Evolutionary conservation across 2,888 invertebrate genomes (phyloP), one percentile per base, ranked within the genome.

Genomic region (Hymenopus coronatus): DNA sequence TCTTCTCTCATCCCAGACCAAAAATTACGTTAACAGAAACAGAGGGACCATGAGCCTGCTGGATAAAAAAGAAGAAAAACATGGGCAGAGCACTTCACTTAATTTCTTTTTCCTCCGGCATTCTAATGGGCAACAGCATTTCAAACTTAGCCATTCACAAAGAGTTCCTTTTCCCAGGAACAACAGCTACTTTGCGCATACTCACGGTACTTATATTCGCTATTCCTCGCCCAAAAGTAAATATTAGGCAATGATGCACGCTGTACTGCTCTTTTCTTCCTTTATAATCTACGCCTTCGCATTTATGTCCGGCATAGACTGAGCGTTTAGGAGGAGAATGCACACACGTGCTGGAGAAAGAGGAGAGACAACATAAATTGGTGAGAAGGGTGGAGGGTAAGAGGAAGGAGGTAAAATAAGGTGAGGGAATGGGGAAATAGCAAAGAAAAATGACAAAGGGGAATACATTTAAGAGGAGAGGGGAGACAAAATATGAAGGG

Each of bases 391-490:
- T n/a, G 46, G 15, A 15, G 54, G 20, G 20, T 20, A 70, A 70
- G 54, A 70, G 54, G 54, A 70, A 70, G 54, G 54, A 70, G 20
- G 54, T 70, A 70, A 70, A 70, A 70, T 70, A 70, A 70, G 54
- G 54, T 70, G 54, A 70, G 25, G 54, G 54, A 70, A 70, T 70
- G 54, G 54, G 20, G 54, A 70, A 70, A 84, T 84, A 84, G 28
- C 30, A 28, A 84, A 84, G 84, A 84, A 84, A 84, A 84, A 84
- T 84, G 84, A 84, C 84, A 33, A 84, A 84, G 84, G 84, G 84
- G 84, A 84, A 84, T 84, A 84, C 84, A 84, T 84, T 84, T 84
- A 84, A 70, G 54, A 70, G 54, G 54, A 70, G 54, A 70, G 54
- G 84, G 33, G 30, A 33, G 30, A 84, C 84, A 84, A 84, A 83